phyloP scores from a whole-genome alignment of 2,113 vertebrate species.

The Rutilus rutilus region DNA sequence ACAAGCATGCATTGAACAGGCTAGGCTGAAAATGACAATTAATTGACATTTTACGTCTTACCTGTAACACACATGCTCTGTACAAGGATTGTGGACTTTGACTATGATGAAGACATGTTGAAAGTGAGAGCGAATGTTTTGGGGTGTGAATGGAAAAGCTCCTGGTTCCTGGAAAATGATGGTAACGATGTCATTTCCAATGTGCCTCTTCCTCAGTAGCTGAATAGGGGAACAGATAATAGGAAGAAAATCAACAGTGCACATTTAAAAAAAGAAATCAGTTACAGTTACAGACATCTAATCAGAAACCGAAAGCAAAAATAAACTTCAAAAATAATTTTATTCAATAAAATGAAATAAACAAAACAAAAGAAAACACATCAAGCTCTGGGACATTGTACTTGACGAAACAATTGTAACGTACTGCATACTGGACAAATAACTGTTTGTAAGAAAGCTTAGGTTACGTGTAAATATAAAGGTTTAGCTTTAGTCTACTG shows the following conservation, averaged over 20 bases:
- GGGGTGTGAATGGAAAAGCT: conserved; percentile 85
- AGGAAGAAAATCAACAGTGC: neutral
- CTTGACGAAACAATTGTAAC: neutral
- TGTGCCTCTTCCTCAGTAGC: conserved; percentile 88
- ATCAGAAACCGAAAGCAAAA: neutral
- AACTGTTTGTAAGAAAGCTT: neutral
- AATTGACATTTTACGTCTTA: conserved; percentile 64
- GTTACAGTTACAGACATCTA: neutral
- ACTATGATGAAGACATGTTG: conserved; percentile 89
- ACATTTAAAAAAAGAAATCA: neutral
- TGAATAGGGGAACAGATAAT: conserved; percentile 52
- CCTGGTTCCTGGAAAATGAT: conserved; percentile 90
- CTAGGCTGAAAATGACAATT: neutral
- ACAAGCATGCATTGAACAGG: neutral
- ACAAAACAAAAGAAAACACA: neutral
- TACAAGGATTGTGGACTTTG: conserved; percentile 84
- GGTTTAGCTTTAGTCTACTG: neutral
- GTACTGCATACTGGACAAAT: neutral
- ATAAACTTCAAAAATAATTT: neutral
- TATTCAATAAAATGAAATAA: neutral
- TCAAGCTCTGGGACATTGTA: neutral
- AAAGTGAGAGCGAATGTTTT: conserved; percentile 87
- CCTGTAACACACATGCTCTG: conserved; percentile 87
- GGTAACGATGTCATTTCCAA: conserved; percentile 89
- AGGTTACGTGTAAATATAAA: neutral